Base-by-base conservation (phyloP, 2,888 invertebrate species). In the Pterostichus niger region DNA sequence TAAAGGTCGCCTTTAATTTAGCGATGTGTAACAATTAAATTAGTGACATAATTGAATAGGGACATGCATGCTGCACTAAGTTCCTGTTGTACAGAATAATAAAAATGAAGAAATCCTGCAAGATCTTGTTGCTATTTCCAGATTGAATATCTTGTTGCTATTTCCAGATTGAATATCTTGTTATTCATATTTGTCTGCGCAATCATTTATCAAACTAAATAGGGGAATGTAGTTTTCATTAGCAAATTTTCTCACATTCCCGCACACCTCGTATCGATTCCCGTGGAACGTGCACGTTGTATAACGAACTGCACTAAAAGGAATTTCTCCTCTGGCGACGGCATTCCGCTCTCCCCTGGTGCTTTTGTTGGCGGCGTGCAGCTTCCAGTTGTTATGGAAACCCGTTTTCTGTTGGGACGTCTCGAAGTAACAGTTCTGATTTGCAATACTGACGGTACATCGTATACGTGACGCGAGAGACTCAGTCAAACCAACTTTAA, bases 311-410 rank as follows among this genome's bases (percentile, higher is more conserved):
- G 44, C 68, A 71, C 68, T 71, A 40, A 71, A 71, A 71, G 68
- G 68, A 71, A 71, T 71, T 71, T 40, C 68, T 44, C 44, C 44
- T 44, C 52, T 52, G 52, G 40, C 40, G 33, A n/a, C 35, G 33
- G 44, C 68, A 71, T 71, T 44, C 44, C 68, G 68, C 40, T 40
- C 35, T 64, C 64, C 64, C 64, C 17, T 71, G 68, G 44, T 71
- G 68, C 68, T 71, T 71, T 71, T 71, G 68, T 71, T 71, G 68
- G 44, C 68, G 64, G 49, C 15, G 11, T 56, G 6, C 15, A 56
- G 56, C 17, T 71, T 44, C 64, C 68, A 71, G 68, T 71, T 71
- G 68, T 71, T 71, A 71, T 71, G 68, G 68, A 71, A 71, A 71
- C 68, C 68, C 68, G 68, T 71, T 44, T 71, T 46, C 68, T 71